Evolutionary conservation across 2,888 invertebrate genomes (phyloP).

Genomic region (Chironomus tentans): DNA sequence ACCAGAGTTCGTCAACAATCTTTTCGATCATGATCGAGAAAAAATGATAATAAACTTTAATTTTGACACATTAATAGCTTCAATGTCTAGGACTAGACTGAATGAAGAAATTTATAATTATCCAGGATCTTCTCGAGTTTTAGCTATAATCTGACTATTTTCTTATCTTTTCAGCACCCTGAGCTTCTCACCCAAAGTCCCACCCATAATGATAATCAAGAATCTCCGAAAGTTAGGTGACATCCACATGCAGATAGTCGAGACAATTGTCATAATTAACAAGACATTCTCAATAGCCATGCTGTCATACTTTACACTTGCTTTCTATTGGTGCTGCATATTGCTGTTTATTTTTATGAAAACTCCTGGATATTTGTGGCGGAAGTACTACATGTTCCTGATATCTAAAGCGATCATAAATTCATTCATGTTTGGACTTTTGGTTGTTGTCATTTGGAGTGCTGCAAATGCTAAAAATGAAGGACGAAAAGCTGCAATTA

Average conservation of each 20-base stretch:
- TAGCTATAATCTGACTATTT: too few relatives aligned
- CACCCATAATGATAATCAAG: background rate
- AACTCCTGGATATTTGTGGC: background rate
- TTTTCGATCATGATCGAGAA: too few relatives aligned
- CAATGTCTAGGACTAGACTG: too few relatives aligned
- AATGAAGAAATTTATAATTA: too few relatives aligned
- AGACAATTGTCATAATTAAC: background rate
- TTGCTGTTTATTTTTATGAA: background rate
- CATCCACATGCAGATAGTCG: background rate
- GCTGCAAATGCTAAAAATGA: background rate
- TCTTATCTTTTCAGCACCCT: background rate
- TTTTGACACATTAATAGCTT: too few relatives aligned
- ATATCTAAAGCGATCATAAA: background rate
- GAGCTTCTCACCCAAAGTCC: background rate
- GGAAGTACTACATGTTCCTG: background rate
- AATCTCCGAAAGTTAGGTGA: background rate
- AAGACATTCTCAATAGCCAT: background rate
- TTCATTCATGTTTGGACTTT: background rate
- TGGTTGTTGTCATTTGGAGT: background rate
- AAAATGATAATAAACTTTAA: too few relatives aligned
- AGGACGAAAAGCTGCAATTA: background rate
- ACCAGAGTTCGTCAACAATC: too few relatives aligned
- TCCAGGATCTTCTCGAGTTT: too few relatives aligned
- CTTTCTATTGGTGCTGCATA: background rate
- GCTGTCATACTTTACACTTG: background rate